Conservation (phyloP, 2,113 vertebrate genomes). For the Panthera uncia region DNA sequence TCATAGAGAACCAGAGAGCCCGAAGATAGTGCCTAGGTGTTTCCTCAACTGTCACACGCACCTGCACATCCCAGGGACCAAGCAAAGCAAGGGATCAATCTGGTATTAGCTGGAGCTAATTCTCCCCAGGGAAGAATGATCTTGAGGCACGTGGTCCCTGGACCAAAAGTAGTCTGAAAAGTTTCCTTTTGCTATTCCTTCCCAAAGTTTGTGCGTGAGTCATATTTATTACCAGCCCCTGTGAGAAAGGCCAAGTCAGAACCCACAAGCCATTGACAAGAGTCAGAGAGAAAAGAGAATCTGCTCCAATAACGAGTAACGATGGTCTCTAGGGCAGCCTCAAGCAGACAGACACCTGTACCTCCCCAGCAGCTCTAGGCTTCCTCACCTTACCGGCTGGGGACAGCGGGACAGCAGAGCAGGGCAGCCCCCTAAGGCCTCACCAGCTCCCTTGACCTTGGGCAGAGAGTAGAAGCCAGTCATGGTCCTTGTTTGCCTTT, state of each 20-base stretch:
- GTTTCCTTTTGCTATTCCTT: not conserved
- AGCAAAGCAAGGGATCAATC: not conserved
- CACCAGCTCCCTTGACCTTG: not conserved
- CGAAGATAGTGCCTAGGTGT: not conserved
- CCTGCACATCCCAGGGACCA: not conserved
- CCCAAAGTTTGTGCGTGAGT: not conserved
- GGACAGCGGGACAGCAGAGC: no score
- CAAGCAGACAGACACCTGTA: rapidly evolving
- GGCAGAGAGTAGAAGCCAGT: not conserved
- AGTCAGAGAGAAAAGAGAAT: not conserved
- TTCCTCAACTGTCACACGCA: rapidly evolving
- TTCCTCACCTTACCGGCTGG: rapidly evolving
- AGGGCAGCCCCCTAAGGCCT: no score
- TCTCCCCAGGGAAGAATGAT: not conserved
- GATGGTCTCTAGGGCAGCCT: not conserved
- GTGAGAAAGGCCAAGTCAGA: not conserved
- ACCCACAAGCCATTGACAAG: not conserved
- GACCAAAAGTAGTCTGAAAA: not conserved
- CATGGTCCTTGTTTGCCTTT: not conserved
- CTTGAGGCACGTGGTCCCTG: not conserved
- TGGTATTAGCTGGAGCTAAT: not conserved
- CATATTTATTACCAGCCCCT: not conserved
- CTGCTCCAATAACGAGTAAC: not conserved
- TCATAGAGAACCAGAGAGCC: not conserved
- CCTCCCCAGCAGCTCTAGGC: not conserved